Base-by-base conservation (phyloP, 2,797 vertebrate species). In the Diplodus sargus region DNA sequence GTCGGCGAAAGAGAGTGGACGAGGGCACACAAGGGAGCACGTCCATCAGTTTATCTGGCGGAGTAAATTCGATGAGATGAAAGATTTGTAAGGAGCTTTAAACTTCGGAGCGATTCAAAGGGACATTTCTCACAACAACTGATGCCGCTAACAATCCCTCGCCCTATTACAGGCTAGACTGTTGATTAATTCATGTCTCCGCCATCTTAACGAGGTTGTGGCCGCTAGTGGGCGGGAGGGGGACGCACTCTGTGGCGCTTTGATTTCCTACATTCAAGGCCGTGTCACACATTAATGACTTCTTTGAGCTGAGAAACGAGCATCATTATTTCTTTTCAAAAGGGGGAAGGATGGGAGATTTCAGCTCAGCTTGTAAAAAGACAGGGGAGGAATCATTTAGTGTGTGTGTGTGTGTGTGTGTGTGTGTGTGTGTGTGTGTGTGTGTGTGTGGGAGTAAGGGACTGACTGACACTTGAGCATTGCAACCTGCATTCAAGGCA, bases 261-360 rank as follows among this genome's bases (percentile, higher is more conserved):
- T 91, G 87, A 92, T 91, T 90, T 88, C 78, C 65, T 78, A 87
- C 88, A 86, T 93, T 89, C 83, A 83, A 85, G 83, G 84, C 90
- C 82, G 87, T 91, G 86, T 91, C 88, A 86, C 88, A 84, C 80
- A 90, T 88, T 93, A 91, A 92, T 91, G 90, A 90, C 79, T 89
- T 87, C 82, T 88, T 90, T 90, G 88, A 91, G 89, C 85, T 82
- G 84, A 75, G 83, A 89, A 91, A 88, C 63, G 83, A 88, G 85
- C 84, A 74, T 90, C 87, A 93, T 92, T 91, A 90, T 90, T 82
- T 86, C 69, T 59, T 80, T 84, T 78, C 64, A 67, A 79, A 90
- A 91, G 82, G 66, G 76, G 82, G 82, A 84, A 81, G 57, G 85
- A 85, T 80, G 78, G 76, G 68, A 83, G 78, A 83, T 88, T 91